A percentile compares a stretch with the other conserved stretches of the same genome.
phyloP scores from a whole-genome alignment of 1,140 invertebrate species.

The Macrobrachium nipponense region DNA sequence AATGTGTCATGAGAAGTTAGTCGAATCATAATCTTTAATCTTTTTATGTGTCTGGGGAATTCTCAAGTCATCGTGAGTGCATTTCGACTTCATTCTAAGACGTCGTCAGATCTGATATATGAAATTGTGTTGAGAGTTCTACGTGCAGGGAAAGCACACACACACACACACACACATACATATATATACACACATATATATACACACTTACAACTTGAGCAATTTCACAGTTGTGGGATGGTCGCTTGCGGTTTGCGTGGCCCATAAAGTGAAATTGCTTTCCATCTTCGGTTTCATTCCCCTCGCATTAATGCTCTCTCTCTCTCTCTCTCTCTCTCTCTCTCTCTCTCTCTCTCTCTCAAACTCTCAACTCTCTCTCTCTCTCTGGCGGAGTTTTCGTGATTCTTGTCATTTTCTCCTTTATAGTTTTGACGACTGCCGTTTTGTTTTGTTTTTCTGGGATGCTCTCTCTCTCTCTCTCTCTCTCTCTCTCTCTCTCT shows the following conservation, averaged over 20 bases:
- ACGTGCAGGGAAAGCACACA: no score
- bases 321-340: conserved; percentile 12
- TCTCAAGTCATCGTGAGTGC: neutral
- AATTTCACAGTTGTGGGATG: neutral
- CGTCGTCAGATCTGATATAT: neutral
- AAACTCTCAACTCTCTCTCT: neutral
- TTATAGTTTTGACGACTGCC: no score
- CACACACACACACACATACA: neutral
- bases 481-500: no score
- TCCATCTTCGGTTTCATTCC: neutral
- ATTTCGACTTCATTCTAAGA: neutral
- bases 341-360: conserved; percentile 16
- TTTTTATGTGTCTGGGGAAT: no score
- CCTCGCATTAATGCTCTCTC: no score
- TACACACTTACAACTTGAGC: neutral
- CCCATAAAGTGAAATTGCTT: neutral
- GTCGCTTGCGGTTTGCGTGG: neutral
- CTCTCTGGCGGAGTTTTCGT: neutral
- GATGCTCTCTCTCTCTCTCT: no score
- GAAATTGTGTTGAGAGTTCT: neutral
- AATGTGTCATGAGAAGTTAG: no score
- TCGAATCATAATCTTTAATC: no score
- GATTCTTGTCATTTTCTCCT: no score
- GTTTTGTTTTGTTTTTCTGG: no score
- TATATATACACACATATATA: conserved; percentile 41